Percentiles rank a stretch among this genome's conserved stretches.
Evolutionary conservation across 2,888 invertebrate species (phyloP).

Genomic region (Neoitamus cyanurus): DNA sequence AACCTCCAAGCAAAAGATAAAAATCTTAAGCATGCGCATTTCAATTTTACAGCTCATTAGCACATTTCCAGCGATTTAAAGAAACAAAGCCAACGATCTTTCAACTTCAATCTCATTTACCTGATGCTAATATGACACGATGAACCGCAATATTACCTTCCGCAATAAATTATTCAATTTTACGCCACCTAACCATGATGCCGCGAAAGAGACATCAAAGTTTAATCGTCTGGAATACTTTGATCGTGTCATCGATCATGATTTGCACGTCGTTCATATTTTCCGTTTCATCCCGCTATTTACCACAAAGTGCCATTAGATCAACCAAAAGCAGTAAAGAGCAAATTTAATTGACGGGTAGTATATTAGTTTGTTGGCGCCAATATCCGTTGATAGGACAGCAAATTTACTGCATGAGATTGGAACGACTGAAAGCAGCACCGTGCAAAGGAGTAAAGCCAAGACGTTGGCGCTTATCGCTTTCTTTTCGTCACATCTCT

Average conservation of each 20-base stretch:
- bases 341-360: neutral
- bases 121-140: neutral
- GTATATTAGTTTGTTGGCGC: neutral
- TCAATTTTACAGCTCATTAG: neutral
- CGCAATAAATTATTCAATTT: neutral
- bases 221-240: neutral
- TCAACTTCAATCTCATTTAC: neutral
- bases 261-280: neutral
- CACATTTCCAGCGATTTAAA: neutral
- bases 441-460: neutral
- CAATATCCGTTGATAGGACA: neutral
- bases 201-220: neutral
- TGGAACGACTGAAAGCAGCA: neutral
- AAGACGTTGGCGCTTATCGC: neutral
- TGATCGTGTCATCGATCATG: neutral
- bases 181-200: neutral
- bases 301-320: neutral
- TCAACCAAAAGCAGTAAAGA: neutral
- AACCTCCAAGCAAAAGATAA: no score
- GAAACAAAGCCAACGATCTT: neutral
- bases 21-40: neutral
- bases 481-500: neutral
- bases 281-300: neutral
- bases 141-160: neutral
- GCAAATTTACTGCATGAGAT: neutral